Evolutionary conservation across 2,797 vertebrate genomes (phyloP).

Genomic region (Vespertilio murinus): DNA sequence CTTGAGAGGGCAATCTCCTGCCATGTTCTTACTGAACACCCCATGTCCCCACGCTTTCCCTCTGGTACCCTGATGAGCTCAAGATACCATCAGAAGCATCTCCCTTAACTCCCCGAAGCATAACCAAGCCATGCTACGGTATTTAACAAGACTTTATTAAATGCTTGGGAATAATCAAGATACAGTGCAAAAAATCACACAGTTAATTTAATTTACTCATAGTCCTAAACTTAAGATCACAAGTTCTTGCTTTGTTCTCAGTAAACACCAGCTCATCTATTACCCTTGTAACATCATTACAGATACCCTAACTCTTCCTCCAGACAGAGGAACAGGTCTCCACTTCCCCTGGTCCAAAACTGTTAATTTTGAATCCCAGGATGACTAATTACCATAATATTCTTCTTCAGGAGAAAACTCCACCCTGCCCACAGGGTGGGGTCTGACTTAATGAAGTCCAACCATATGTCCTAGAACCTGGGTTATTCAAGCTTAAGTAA

Average conservation of each 20-base stretch:
- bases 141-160: constrained; percentile 29
- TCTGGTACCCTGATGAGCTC: not conserved
- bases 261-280: not conserved
- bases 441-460: not conserved
- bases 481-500: constrained; percentile 12
- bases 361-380: not conserved
- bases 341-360: not conserved
- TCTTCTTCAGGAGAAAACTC: not conserved
- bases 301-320: not conserved
- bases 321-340: not conserved
- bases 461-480: not conserved
- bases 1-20: not conserved
- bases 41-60: fast-evolving
- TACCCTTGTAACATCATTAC: not conserved
- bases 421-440: not conserved
- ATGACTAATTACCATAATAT: not conserved
- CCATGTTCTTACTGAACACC: not conserved
- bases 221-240: not conserved
- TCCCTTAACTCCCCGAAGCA: not conserved
- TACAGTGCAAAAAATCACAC: not conserved
- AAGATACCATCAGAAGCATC: not conserved
- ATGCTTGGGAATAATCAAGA: constrained; percentile 5
- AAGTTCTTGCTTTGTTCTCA: constrained; percentile 38
- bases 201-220: not conserved
- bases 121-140: not conserved